Percentiles rank a stretch among this genome's conserved stretches.
phyloP scores from a whole-genome alignment of 1,140 invertebrate genomes.

The Gonatopus flavifemur region DNA sequence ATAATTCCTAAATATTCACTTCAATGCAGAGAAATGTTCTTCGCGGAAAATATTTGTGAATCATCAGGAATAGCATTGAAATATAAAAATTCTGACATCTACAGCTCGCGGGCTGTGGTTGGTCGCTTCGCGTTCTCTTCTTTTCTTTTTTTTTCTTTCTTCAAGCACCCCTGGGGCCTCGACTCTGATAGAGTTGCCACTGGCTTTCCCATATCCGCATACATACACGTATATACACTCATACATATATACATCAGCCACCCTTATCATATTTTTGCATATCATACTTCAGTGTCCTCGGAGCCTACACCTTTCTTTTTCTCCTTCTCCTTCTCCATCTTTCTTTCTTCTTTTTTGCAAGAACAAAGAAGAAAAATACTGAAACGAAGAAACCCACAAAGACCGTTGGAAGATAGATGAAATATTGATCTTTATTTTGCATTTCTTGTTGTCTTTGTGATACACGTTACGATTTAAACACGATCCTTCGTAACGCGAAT shows the following conservation, averaged over 20 bases:
- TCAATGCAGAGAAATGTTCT: conserved; percentile 29
- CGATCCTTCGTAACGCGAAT: too few species aligned
- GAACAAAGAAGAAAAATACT: too few species aligned
- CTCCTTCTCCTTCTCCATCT: not conserved
- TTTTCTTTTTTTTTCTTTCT: conserved; percentile 21
- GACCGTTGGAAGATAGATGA: too few species aligned
- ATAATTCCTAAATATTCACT: too few species aligned
- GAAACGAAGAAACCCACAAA: too few species aligned
- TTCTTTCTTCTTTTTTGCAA: conserved; percentile 3
- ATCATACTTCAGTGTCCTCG: conserved; percentile 39
- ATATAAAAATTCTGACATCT: conserved; percentile 48
- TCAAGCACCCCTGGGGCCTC: conserved; percentile 24
- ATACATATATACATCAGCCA: conserved; percentile 25
- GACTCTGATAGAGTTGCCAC: conserved; percentile 40
- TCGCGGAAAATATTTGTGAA: conserved; percentile 30
- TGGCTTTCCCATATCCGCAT: conserved; percentile 37
- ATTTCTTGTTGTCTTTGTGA: too few species aligned
- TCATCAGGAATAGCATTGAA: conserved; percentile 31
- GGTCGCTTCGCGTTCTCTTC: conserved; percentile 23
- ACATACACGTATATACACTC: conserved; percentile 7
- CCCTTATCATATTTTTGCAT: conserved; percentile 48
- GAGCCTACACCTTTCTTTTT: conserved; percentile 27
- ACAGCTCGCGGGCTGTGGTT: conserved; percentile 33
- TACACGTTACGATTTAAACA: too few species aligned
- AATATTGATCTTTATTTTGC: too few species aligned